phyloP scores from a whole-genome alignment of 2,888 invertebrate species.

The Athalia rosae region DNA sequence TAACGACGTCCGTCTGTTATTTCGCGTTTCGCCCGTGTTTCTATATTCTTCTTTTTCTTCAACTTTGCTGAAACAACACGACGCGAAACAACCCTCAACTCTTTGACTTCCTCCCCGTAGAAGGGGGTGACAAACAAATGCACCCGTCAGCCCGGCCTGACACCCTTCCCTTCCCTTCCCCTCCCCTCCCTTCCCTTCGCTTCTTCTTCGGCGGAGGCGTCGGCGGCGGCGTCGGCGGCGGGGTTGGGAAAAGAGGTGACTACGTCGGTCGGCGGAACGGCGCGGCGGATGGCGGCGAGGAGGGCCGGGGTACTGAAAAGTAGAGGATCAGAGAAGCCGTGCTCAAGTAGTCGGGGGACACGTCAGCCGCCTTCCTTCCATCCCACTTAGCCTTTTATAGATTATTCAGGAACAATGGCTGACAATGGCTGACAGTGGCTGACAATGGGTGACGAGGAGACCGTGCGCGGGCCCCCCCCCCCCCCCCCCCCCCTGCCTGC shows the following conservation, averaged over 20 bases:
- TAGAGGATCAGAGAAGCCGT: constrained; percentile 70
- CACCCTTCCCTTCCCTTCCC: constrained; percentile 65
- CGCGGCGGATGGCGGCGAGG: constrained; percentile 50
- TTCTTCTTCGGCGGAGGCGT: constrained; percentile 52
- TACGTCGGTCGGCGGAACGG: constrained; percentile 50
- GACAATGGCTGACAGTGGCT: constrained; percentile 39
- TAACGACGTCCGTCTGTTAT: constrained; percentile 4
- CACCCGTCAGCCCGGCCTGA: constrained; percentile 66
- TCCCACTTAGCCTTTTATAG: constrained; percentile 72
- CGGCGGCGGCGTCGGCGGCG: constrained; percentile 48
- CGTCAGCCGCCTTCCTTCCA: constrained; percentile 68
- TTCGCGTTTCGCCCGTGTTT: background rate
- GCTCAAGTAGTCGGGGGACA: constrained; percentile 73
- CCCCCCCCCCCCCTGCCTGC: constrained; percentile 32
- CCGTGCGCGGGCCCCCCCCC: constrained; percentile 51
- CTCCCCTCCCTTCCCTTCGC: constrained; percentile 64
- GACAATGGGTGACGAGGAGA: constrained; percentile 65
- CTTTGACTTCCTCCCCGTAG: constrained; percentile 29
- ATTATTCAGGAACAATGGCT: constrained; percentile 71
- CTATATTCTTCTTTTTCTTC: constrained; percentile 20
- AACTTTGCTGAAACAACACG: constrained; percentile 28
- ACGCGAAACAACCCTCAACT: constrained; percentile 35
- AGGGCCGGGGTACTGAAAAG: constrained; percentile 63
- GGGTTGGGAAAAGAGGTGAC: constrained; percentile 46
- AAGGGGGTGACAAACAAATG: constrained; percentile 68